These are phyloP conservation scores for Apocheima hispidaria DNA, from an alignment of 2,888 invertebrate genomes.

Conservation along the genomic window DNA sequence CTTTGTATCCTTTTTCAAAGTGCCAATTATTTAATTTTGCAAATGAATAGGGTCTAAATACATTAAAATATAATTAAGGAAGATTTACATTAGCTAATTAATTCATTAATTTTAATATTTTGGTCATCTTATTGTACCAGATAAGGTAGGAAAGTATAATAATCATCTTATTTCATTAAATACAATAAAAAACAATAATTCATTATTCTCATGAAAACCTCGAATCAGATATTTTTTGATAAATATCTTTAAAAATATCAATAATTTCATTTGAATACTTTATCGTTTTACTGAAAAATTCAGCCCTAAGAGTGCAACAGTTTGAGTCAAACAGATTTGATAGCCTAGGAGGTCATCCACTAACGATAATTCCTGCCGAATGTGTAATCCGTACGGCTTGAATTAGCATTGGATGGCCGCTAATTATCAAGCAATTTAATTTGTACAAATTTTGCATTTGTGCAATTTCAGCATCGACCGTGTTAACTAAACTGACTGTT, in stretches of 20 bases:
- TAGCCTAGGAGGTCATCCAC: background rate
- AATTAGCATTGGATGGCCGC: background rate
- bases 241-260: slow-evolving; percentile 46
- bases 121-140: slow-evolving; percentile 11
- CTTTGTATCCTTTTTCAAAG: slow-evolving; percentile 4
- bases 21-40: slow-evolving; percentile 11
- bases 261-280: slow-evolving; percentile 43
- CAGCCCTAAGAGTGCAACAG: background rate
- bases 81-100: background rate
- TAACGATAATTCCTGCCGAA: background rate
- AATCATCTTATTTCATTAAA: slow-evolving; percentile 1
- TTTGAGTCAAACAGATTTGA: background rate
- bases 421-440: background rate
- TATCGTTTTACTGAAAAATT: slow-evolving; percentile 8
- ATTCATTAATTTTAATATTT: background rate
- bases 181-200: slow-evolving; percentile 23
- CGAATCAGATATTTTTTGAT: slow-evolving; percentile 51
- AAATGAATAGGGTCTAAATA: slow-evolving; percentile 29
- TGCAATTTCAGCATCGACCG: too few species aligned
- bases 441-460: too few species aligned
- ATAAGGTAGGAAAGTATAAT: background rate
- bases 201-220: slow-evolving; percentile 52
- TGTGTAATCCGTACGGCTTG: background rate
- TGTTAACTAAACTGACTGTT: too few species aligned
- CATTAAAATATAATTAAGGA: background rate